Evolutionary conservation across 1,140 invertebrate species (phyloP), one percentile per base, ranked within the genome.

Genomic region (Aphidius gifuensis): DNA sequence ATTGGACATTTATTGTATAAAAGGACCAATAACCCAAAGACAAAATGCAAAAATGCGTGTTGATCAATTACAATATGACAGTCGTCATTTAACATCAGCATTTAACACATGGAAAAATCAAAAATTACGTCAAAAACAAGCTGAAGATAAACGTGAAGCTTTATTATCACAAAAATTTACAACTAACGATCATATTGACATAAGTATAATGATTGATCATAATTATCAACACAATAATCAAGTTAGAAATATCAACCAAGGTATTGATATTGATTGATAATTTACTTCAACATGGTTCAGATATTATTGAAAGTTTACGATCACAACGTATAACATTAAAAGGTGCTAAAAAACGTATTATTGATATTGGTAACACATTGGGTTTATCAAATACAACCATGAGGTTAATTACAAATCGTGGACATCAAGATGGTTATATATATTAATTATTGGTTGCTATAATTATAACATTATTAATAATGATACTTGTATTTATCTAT

Each of bases 341-440:
- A 77, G 92, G 93, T 4, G 92, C 95, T 0, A 92, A 92, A 58
- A 89, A 87, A 69, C 85, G 90, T 67, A 86, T 99, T 43, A 85
- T 97, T 69, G 93, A 97, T 69, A 88, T 98, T 72, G 91, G 91
- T 9, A 96, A 94, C 74, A 94, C 91, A 1, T 82, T 99, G n/a
- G 97, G 97, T 0, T 80, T 99, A 38, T 98, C 94, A 5, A 97
- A 96, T 72, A 95, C 97, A 39, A 97, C 97, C 1, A 96, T 99
- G 87, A 86, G 92, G 68, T 82, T 99, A 23, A 98, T 99, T 67
- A 96, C 99, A 74, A 84, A 90, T 58, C 81, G 97, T 69, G 88
- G 91, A 3, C 83, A 85, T 23, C 92, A 97, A 74, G 97, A 99
- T 80, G 96, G 94, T 78, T n/a, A n/a, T 90, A 92, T 69, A 86